These are phyloP conservation scores for Diplogasteroides magnus DNA, from an alignment of 1,140 invertebrate genomes.

Conservation along the genomic window DNA sequence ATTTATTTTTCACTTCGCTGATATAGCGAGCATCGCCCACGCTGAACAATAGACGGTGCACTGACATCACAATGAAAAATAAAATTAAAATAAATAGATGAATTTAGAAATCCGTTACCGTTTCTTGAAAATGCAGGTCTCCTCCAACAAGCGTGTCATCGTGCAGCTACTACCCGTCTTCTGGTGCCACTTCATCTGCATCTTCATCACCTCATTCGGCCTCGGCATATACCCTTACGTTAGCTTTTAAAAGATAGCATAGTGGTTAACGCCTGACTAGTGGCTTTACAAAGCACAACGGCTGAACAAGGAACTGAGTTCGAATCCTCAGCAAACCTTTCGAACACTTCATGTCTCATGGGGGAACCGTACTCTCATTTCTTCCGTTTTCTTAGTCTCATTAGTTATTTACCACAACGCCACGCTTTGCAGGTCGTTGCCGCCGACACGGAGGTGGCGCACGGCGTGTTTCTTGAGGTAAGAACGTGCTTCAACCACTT, in stretches of 20 bases:
- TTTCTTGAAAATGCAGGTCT: too few relatives aligned
- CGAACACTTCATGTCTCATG: not conserved
- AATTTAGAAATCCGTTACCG: too few relatives aligned
- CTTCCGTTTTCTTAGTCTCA: not conserved
- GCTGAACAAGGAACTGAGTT: too few relatives aligned
- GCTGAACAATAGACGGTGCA: too few relatives aligned
- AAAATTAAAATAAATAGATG: too few relatives aligned
- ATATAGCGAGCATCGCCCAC: too few relatives aligned
- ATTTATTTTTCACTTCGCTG: too few relatives aligned
- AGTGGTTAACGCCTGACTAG: too few relatives aligned
- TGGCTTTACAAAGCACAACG: too few relatives aligned
- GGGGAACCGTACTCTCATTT: not conserved
- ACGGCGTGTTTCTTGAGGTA: not conserved
- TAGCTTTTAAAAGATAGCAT: not conserved
- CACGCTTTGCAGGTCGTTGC: not conserved
- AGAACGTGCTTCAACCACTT: too few relatives aligned
- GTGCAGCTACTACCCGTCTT: not conserved
- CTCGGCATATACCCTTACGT: not conserved
- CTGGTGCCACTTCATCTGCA: not conserved
- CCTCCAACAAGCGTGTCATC: not conserved
- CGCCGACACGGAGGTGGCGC: not conserved
- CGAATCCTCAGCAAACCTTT: too few relatives aligned
- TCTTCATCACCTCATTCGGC: not conserved
- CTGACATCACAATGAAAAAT: too few relatives aligned
- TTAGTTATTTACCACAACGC: not conserved